Evolutionary conservation across 2,797 vertebrate species (phyloP).

Genomic region (Sebastes ruberrimus): DNA sequence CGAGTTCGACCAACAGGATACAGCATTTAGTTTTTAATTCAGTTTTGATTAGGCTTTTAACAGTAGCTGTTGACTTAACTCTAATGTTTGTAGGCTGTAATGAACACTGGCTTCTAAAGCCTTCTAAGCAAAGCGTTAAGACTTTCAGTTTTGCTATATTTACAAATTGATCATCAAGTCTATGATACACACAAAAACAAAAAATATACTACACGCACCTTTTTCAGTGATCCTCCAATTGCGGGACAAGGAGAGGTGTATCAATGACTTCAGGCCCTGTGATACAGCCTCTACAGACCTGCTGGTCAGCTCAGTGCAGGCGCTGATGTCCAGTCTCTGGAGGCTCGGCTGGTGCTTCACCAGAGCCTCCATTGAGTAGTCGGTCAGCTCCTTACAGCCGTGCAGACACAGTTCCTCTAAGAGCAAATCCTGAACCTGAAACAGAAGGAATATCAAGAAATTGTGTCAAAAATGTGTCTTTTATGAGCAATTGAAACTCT

Average conservation of each 20-base stretch:
- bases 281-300: constrained; percentile 77
- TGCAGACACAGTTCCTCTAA: constrained; percentile 82
- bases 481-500: not conserved
- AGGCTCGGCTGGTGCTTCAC: constrained; percentile 82
- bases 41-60: not conserved
- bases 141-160: not conserved
- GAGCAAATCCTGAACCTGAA: constrained; percentile 74
- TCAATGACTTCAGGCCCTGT: constrained; percentile 70
- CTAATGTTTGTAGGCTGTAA: not conserved
- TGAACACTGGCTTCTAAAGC: not conserved
- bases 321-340: constrained; percentile 83
- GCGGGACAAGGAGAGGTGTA: constrained; percentile 74
- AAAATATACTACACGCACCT: constrained; percentile 37
- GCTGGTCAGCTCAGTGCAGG: constrained; percentile 85
- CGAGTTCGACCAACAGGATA: too few relatives aligned
- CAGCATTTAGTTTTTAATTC: not conserved
- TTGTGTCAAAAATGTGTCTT: not conserved
- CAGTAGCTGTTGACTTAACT: not conserved
- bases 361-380: constrained; percentile 82
- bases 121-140: not conserved
- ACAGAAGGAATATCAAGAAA: not conserved
- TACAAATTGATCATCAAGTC: not conserved
- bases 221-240: constrained; percentile 84
- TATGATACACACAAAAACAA: not conserved
- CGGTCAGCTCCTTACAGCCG: constrained; percentile 85